Percentiles rank a stretch among this genome's conserved stretches.
Conservation (phyloP, 2,888 invertebrate genomes). For the Rotaria socialis region DNA sequence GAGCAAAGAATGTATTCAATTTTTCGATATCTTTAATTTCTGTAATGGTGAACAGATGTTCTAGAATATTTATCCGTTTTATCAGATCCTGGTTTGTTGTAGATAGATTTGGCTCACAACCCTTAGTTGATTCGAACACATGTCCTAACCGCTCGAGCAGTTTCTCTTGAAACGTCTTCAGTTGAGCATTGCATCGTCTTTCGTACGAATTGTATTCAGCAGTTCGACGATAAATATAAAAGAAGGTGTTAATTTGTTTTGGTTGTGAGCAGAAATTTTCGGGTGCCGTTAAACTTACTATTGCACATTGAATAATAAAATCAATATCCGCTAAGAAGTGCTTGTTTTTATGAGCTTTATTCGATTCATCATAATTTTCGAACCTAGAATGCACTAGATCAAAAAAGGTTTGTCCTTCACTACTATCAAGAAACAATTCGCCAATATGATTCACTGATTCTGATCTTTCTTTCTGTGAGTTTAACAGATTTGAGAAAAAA, state of each 20-base stretch:
- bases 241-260: neutral
- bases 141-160: neutral
- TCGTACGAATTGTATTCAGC: neutral
- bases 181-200: neutral
- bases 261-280: no score
- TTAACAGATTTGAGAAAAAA: no score
- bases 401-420: neutral
- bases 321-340: neutral
- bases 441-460: no score
- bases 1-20: neutral
- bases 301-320: neutral
- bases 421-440: no score
- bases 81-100: neutral
- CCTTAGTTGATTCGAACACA: neutral
- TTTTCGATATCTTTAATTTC: neutral
- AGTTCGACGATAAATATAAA: neutral
- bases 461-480: no score
- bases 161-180: neutral
- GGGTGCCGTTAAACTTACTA: neutral
- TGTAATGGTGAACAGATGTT: neutral
- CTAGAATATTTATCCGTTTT: neutral
- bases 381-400: neutral
- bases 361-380: neutral
- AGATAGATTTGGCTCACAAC: neutral
- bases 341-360: neutral